Evolutionary conservation across 1,140 invertebrate species (phyloP).

Genomic region (Ceratina calcarata): DNA sequence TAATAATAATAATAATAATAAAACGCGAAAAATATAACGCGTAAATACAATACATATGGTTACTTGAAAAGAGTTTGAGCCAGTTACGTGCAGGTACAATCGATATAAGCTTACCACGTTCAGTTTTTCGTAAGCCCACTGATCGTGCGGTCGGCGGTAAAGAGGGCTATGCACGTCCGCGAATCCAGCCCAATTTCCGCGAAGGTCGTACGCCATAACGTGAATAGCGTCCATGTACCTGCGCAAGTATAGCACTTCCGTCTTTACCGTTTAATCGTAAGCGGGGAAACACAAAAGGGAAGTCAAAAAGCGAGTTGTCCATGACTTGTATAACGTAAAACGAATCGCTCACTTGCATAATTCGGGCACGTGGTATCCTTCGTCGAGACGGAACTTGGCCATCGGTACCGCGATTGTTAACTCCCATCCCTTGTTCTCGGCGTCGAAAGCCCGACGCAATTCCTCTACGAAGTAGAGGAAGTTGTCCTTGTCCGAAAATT

Average conservation of each 20-base stretch:
- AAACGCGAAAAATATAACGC: too few species aligned
- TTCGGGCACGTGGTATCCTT: slow-evolving; percentile 93
- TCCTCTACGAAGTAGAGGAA: slow-evolving; percentile 93
- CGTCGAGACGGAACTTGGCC: slow-evolving; percentile 90
- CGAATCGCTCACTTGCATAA: slow-evolving; percentile 87
- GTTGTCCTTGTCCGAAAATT: slow-evolving; percentile 89
- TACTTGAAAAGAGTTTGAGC: too few species aligned
- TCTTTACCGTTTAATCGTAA: neutral
- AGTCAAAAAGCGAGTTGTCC: too few species aligned
- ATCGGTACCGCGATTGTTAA: slow-evolving; percentile 93
- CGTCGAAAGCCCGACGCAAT: slow-evolving; percentile 88
- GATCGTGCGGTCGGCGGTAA: slow-evolving; percentile 90
- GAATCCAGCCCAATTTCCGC: slow-evolving; percentile 95
- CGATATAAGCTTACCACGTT: slow-evolving; percentile 86
- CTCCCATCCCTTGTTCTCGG: slow-evolving; percentile 88
- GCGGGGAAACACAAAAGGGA: too few species aligned
- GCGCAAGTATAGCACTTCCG: neutral
- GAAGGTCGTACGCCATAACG: slow-evolving; percentile 94
- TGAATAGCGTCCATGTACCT: slow-evolving; percentile 90
- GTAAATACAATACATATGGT: too few species aligned
- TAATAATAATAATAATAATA: neutral
- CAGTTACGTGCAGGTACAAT: too few species aligned
- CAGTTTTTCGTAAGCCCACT: slow-evolving; percentile 92
- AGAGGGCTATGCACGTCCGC: slow-evolving; percentile 93
- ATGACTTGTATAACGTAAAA: too few species aligned